Evolutionary conservation across 2,888 invertebrate species (phyloP).

Genomic region (Allacma fusca): DNA sequence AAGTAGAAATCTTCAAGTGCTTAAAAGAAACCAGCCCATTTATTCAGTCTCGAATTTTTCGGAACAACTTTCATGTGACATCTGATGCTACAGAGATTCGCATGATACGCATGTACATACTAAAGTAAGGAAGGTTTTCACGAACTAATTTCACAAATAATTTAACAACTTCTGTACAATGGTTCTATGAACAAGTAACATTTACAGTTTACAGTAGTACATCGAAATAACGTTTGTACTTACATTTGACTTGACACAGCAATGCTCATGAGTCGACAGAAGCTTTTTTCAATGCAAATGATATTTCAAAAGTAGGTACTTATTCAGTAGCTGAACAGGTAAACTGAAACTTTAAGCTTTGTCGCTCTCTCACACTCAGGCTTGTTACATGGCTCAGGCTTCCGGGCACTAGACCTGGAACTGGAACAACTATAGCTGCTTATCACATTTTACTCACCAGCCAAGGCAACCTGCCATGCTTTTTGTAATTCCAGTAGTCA

Average conservation of each 20-base stretch:
- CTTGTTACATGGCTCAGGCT: too few species aligned
- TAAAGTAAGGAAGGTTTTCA: background rate
- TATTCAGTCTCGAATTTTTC: background rate
- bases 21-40: background rate
- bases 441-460: conserved; percentile 76
- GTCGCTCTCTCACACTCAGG: too few species aligned
- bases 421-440: background rate
- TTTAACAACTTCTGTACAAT: background rate
- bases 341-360: too few species aligned
- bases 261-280: background rate
- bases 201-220: background rate
- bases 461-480: conserved; percentile 83
- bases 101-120: background rate
- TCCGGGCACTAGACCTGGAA: too few species aligned
- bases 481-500: conserved; percentile 83
- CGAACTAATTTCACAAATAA: too few species aligned
- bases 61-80: background rate
- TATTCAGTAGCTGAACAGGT: too few species aligned
- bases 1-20: too few species aligned
- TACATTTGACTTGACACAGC: background rate
- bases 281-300: too few species aligned
- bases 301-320: too few species aligned
- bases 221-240: background rate
- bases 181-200: background rate
- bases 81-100: background rate